Conservation (phyloP, 2,113 vertebrate genomes). For the Aythya baeri region DNA sequence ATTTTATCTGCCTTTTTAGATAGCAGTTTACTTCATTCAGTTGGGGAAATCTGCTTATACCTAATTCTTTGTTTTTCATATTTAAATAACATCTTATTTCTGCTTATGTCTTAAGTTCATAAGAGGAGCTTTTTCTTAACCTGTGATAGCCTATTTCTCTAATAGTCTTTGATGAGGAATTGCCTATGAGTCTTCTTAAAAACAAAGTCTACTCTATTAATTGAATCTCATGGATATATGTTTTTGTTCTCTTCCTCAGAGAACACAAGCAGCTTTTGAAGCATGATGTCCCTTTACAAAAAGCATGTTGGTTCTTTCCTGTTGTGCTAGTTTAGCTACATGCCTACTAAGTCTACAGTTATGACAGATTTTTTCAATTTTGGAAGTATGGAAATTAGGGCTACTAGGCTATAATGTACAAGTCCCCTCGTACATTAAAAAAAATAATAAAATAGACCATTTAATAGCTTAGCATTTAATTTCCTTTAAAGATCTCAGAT, state of each 20-base stretch:
- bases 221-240: background rate
- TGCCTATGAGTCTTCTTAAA: background rate
- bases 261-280: background rate
- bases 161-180: background rate
- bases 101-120: background rate
- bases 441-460: background rate
- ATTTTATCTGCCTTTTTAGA: background rate
- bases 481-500: background rate
- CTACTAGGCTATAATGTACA: background rate
- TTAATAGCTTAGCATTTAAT: background rate
- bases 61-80: background rate
- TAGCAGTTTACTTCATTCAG: background rate
- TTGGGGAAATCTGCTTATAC: background rate
- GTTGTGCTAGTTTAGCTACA: background rate
- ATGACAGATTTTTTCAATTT: background rate
- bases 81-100: background rate
- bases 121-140: background rate
- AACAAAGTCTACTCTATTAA: background rate
- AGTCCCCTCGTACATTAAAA: background rate
- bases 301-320: background rate
- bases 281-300: background rate
- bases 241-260: background rate
- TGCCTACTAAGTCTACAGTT: background rate
- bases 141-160: background rate
- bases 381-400: background rate